phyloP scores from a whole-genome alignment of 2,888 invertebrate genomes.

The Uropetala carovei region DNA sequence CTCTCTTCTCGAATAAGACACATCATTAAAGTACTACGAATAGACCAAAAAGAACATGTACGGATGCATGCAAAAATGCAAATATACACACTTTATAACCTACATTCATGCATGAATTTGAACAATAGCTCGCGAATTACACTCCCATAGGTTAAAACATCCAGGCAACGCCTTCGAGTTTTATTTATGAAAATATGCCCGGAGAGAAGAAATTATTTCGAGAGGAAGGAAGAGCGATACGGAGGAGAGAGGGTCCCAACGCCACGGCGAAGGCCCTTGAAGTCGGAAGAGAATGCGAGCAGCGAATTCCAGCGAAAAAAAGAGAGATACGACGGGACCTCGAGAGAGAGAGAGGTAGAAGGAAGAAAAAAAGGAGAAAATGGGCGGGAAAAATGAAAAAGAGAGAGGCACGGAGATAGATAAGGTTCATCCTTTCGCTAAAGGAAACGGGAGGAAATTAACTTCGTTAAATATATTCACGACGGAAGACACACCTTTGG shows the following conservation, averaged over 20 bases:
- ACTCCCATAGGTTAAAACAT: no score
- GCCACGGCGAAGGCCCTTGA: not conserved
- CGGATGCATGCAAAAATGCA: no score
- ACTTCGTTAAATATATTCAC: conserved; percentile 44
- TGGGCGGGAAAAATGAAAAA: not conserved
- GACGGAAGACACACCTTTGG: conserved; percentile 58
- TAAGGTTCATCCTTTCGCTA: conserved; percentile 48
- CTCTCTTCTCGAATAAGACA: no score
- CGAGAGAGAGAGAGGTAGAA: no score
- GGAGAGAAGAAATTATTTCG: not conserved
- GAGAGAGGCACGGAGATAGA: conserved; percentile 2
- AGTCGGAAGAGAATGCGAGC: not conserved
- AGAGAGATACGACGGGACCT: not conserved
- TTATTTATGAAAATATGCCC: no score
- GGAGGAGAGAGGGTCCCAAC: not conserved
- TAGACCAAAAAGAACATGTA: no score
- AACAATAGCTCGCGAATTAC: no score
- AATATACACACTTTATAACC: no score
- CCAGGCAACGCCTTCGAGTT: no score
- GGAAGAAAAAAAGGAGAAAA: not conserved
- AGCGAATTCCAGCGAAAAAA: not conserved
- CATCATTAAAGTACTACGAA: no score
- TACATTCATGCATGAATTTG: no score
- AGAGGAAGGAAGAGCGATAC: not conserved
- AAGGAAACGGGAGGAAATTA: conserved; percentile 52